These are phyloP conservation scores for Platycheirus albimanus DNA, from an alignment of 2,888 invertebrate species.

Conservation along the genomic window DNA sequence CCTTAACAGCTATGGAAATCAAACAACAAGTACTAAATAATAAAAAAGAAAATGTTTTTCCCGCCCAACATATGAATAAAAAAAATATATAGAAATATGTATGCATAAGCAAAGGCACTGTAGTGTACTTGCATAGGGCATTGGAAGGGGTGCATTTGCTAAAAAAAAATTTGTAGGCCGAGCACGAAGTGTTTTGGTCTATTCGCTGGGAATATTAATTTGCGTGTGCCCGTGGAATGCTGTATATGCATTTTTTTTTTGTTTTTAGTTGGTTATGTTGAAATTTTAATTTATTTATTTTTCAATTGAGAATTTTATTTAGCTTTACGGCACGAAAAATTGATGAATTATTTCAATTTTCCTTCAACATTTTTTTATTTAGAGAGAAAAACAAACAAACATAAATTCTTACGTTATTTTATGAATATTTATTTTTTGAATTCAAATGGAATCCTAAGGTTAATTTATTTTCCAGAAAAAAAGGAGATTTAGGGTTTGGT, in stretches of 20 bases:
- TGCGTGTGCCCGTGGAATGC: slow-evolving; percentile 41
- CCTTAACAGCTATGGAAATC: slow-evolving; percentile 7
- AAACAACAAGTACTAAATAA: slow-evolving; percentile 10
- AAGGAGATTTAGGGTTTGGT: too few relatives aligned
- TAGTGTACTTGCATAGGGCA: too few relatives aligned
- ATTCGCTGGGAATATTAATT: slow-evolving; percentile 56
- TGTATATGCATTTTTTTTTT: slow-evolving; percentile 14
- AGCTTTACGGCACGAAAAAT: slow-evolving; percentile 1
- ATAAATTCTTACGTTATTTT: too few relatives aligned
- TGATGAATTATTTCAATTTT: slow-evolving; percentile 13
- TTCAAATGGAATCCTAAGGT: too few relatives aligned
- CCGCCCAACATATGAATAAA: slow-evolving; percentile 18
- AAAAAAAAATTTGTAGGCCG: slow-evolving; percentile 24
- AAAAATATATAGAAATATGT: too few relatives aligned
- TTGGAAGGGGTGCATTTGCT: slow-evolving; percentile 9
- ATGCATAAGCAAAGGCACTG: too few relatives aligned
- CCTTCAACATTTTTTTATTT: too few relatives aligned
- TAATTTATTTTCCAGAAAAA: too few relatives aligned
- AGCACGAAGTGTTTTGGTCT: slow-evolving; percentile 62
- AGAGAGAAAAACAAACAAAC: too few relatives aligned
- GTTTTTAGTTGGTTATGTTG: slow-evolving; percentile 4
- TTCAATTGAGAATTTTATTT: slow-evolving; percentile 9
- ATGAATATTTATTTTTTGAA: too few relatives aligned
- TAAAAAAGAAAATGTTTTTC: slow-evolving; percentile 21
- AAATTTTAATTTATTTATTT: slow-evolving; percentile 15